Evolutionary conservation across 37 sponge, comb jelly and placozoan species (phyloP), one percentile per base, ranked within the genome.

Genomic region (Dysidea cf. avara): DNA sequence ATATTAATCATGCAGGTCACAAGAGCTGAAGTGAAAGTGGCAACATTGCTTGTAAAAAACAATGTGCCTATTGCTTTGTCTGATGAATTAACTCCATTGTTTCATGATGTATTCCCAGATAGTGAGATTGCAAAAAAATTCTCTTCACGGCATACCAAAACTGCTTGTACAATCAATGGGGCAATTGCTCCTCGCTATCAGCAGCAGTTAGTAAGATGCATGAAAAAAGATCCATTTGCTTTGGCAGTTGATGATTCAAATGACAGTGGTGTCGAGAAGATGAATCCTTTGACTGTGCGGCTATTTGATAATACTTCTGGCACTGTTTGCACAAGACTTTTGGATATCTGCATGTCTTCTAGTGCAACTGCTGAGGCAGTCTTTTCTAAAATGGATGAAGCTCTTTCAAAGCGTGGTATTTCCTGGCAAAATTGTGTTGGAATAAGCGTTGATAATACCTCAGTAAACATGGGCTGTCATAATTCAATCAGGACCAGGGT

Each of bases 301-400:
- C 26, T 79, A 26, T 60, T 79, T 46, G 51, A 69, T 79, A 25
- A 17, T 32, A 20, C 40, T 9, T 17, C 38, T 48, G 80, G 71
- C 21, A 34, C 22, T 29, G 66, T 81, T 37, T 32, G 31, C 60
- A 74, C 57, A 26, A 65, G 72, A 20, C 64, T 81, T 29, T 40
- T 81, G 55, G 81, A 81, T 39, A 81, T 62, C 66, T 81, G 81
- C 67, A 81, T 81, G 74, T 72, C 72, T 21, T 72, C 74, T 12
- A 49, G 52, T 17, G 61, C 74, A 31, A 72, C 74, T 18, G 81
- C 81, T 38, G 81, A 81, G 33, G 81, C 66, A 20, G 38, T 72
- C 18, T 81, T 81, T 32, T 35, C 66, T 20, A 64, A 57, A 25
- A 81, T 81, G 81, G 25, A 81, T 53, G 73, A 81, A 55, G 66